Conservation (phyloP, 1,140 invertebrate species). For the Drosophila sucinea region DNA sequence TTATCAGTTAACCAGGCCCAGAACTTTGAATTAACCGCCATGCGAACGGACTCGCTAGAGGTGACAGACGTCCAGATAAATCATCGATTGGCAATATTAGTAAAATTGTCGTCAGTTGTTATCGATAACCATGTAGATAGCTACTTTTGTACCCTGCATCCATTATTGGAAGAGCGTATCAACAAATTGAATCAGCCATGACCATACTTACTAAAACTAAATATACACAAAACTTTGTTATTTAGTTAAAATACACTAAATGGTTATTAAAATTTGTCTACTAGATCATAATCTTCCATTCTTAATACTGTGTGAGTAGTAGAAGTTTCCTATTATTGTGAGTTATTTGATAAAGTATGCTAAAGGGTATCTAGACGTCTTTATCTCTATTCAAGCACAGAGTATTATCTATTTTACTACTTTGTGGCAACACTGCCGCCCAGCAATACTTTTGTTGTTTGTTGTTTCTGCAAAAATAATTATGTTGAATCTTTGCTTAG, state of each 20-base stretch:
- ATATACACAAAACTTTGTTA: too few relatives aligned
- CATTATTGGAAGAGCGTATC: too few relatives aligned
- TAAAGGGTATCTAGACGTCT: not conserved
- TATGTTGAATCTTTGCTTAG: conserved; percentile 1
- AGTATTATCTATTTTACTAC: not conserved
- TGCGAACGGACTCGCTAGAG: not conserved
- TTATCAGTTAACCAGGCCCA: not conserved
- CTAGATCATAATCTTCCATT: too few relatives aligned
- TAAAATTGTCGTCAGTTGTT: too few relatives aligned
- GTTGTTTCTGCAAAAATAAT: conserved; percentile 6
- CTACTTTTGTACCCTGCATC: too few relatives aligned
- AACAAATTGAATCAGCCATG: too few relatives aligned
- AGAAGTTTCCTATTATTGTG: too few relatives aligned
- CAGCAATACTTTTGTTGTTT: not conserved
- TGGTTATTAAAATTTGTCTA: too few relatives aligned
- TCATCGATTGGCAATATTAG: not conserved
- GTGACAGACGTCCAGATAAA: not conserved
- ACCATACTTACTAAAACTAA: too few relatives aligned
- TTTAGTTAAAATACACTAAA: too few relatives aligned
- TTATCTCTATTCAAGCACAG: not conserved
- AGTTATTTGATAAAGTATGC: not conserved
- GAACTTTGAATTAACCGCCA: not conserved
- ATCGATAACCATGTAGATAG: too few relatives aligned
- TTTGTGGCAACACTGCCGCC: not conserved
- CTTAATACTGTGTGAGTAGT: too few relatives aligned